Evolutionary conservation across 2,888 invertebrate genomes (phyloP).

Genomic region (Netelia melanura): DNA sequence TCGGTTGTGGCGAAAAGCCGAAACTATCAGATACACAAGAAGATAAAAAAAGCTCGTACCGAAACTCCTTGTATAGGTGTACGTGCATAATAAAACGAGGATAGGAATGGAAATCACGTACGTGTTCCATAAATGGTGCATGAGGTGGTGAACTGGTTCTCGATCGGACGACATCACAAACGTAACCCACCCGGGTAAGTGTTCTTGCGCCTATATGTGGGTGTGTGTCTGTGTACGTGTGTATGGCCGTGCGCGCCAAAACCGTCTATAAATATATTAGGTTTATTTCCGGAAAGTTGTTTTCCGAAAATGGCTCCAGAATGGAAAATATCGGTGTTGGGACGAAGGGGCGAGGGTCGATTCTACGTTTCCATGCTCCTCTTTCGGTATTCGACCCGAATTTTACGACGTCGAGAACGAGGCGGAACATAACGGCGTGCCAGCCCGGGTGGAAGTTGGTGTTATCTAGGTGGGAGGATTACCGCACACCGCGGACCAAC

Average conservation of each 20-base stretch:
- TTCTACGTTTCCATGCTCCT: slow-evolving; percentile 44
- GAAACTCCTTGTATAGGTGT: slow-evolving; percentile 16
- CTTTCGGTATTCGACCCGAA: slow-evolving; percentile 47
- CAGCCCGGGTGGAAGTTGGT: slow-evolving; percentile 9
- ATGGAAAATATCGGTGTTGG: slow-evolving; percentile 26
- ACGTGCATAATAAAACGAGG: background rate
- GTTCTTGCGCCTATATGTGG: background rate
- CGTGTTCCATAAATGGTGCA: slow-evolving; percentile 29
- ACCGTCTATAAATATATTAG: background rate
- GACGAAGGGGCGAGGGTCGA: background rate
- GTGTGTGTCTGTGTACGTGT: background rate
- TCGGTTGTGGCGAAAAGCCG: background rate
- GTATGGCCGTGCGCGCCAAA: slow-evolving; percentile 21
- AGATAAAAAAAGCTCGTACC: slow-evolving; percentile 22
- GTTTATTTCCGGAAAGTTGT: slow-evolving; percentile 51
- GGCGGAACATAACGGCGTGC: slow-evolving; percentile 46
- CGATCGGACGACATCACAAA: slow-evolving; percentile 64
- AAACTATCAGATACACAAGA: slow-evolving; percentile 1
- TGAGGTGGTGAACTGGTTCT: slow-evolving; percentile 36
- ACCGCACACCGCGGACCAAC: slow-evolving; percentile 31
- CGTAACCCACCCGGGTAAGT: slow-evolving; percentile 32
- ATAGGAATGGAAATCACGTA: slow-evolving; percentile 65
- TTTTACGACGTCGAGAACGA: slow-evolving; percentile 60
- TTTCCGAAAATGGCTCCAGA: slow-evolving; percentile 24
- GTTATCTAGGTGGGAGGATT: slow-evolving; percentile 24